Evolutionary conservation across 2,888 invertebrate genomes (phyloP).

Genomic region (Brachycybe producta): DNA sequence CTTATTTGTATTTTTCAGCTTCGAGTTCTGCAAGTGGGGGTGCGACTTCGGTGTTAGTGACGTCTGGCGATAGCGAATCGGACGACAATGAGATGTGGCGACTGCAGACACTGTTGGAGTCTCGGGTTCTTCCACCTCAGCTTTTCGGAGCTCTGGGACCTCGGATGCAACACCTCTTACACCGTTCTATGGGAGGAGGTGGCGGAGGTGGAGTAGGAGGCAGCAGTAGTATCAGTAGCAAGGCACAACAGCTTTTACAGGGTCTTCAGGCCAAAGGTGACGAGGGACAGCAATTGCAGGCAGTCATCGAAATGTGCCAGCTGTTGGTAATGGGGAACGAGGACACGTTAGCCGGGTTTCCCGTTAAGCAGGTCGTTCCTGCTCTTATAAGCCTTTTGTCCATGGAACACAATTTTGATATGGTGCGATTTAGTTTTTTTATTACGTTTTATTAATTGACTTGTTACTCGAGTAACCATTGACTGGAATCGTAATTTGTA

Average conservation of each 20-base stretch:
- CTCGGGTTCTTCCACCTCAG: slow-evolving; percentile 90
- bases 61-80: slow-evolving; percentile 42
- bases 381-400: slow-evolving; percentile 81
- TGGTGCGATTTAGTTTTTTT: slow-evolving; percentile 42
- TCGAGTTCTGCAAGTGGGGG: slow-evolving; percentile 21
- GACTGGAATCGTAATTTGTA: too few relatives aligned
- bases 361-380: slow-evolving; percentile 93
- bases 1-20: slow-evolving; percentile 3
- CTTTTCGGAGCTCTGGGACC: slow-evolving; percentile 90
- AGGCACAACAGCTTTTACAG: slow-evolving; percentile 82
- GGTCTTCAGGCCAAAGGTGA: slow-evolving; percentile 87
- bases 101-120: slow-evolving; percentile 84
- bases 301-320: slow-evolving; percentile 97
- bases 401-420: slow-evolving; percentile 98
- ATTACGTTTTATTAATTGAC: not conserved
- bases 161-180: slow-evolving; percentile 88
- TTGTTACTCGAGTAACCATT: not conserved
- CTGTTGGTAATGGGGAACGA: slow-evolving; percentile 98
- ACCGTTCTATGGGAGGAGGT: slow-evolving; percentile 75
- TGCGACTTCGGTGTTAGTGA: slow-evolving; percentile 23
- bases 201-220: slow-evolving; percentile 8
- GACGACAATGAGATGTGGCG: slow-evolving; percentile 94
- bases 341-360: slow-evolving; percentile 95
- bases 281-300: slow-evolving; percentile 89
- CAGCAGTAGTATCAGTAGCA: slow-evolving; percentile 40